Evolutionary conservation across 2,113 vertebrate species (phyloP).

Genomic region (Steatornis caripensis): DNA sequence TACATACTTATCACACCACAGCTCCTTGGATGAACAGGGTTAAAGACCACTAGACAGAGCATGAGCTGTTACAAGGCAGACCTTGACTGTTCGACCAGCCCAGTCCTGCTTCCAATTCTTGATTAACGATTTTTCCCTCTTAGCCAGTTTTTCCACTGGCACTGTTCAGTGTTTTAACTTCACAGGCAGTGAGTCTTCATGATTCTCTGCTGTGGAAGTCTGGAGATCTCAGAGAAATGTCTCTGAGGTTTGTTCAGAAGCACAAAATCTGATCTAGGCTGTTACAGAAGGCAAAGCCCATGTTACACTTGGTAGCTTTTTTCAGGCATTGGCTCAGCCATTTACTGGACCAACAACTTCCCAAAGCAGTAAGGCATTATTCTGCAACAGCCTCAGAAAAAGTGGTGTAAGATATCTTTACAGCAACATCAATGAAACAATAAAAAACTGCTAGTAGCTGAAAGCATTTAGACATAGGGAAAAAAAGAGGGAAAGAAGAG

Average conservation of each 20-base stretch:
- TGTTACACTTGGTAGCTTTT: neutral
- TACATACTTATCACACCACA: neutral
- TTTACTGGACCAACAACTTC: neutral
- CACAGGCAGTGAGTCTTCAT: neutral
- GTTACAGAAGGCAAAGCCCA: neutral
- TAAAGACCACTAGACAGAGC: neutral
- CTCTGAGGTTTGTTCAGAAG: neutral
- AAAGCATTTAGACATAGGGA: neutral
- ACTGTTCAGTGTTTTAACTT: neutral
- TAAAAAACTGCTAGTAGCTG: neutral
- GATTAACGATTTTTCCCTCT: neutral
- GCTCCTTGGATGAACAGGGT: neutral
- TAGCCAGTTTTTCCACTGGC: neutral
- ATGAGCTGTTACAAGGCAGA: neutral
- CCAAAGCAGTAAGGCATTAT: neutral
- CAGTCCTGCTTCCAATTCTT: neutral
- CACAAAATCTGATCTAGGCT: neutral
- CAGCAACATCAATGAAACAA: neutral
- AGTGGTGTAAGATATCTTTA: neutral
- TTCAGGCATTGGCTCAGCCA: neutral
- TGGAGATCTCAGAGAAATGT: neutral
- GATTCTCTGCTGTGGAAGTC: neutral
- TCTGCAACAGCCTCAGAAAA: neutral
- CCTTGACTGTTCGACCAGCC: neutral
- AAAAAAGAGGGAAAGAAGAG: neutral